These are phyloP conservation scores for Seriola dumerili DNA, from an alignment of 2,113 vertebrate genomes.

Conservation along the genomic window DNA sequence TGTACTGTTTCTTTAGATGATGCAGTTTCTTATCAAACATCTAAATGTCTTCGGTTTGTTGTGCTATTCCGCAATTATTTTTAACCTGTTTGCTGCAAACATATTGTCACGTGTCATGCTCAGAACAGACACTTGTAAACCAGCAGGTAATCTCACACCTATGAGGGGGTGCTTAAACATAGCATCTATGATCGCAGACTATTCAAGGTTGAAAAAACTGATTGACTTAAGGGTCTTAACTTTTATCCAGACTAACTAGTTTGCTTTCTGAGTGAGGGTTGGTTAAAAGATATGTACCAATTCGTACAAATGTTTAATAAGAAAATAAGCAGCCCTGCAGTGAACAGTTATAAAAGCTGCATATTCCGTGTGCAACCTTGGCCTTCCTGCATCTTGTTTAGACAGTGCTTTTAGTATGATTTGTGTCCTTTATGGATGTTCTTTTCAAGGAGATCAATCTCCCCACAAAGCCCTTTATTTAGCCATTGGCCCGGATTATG, in stretches of 20 bases:
- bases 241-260: not conserved
- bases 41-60: not conserved
- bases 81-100: conserved; percentile 7
- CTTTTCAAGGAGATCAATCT: conserved; percentile 77
- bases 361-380: conserved; percentile 52
- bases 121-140: not conserved
- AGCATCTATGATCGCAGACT: not conserved
- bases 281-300: not conserved
- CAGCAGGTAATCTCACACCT: not conserved
- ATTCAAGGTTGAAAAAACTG: not conserved
- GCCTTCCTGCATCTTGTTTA: conserved; percentile 53
- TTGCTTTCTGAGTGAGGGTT: not conserved
- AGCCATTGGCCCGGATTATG: conserved; percentile 75
- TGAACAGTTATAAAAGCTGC: conserved; percentile 27
- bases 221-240: too few relatives aligned
- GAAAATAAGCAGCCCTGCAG: not conserved
- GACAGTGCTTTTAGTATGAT: conserved; percentile 83
- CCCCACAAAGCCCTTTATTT: conserved; percentile 76
- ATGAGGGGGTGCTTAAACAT: not conserved
- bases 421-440: conserved; percentile 80
- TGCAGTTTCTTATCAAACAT: not conserved
- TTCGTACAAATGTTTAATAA: not conserved
- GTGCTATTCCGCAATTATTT: conserved; percentile 13
- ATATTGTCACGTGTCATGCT: not conserved
- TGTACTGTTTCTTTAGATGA: not conserved